phyloP scores from a whole-genome alignment of 2,113 vertebrate species.

The mouse (Mus musculus) region GRCm39 chr6:147578001-147578500 shows the following conservation, averaged over 20 bases:
- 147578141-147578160: background rate
- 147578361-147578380: background rate
- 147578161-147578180: background rate
- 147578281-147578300: too few species aligned
- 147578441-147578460: too few species aligned
- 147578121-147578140: background rate
- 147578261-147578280: background rate
- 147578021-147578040: background rate
- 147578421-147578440: background rate
- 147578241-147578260: background rate
- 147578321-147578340: background rate
- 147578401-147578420: fast-evolving
- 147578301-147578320: background rate
- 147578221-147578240: background rate
- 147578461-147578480: background rate
- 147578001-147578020: background rate
- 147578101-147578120: background rate
- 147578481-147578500: background rate
- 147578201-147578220: background rate
- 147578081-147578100: background rate
- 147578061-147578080: background rate
- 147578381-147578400: background rate
- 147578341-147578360: background rate
- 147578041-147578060: background rate
- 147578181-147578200: background rate